phyloP scores from a whole-genome alignment of 1,140 invertebrate genomes.

The Panulirus ornatus region DNA sequence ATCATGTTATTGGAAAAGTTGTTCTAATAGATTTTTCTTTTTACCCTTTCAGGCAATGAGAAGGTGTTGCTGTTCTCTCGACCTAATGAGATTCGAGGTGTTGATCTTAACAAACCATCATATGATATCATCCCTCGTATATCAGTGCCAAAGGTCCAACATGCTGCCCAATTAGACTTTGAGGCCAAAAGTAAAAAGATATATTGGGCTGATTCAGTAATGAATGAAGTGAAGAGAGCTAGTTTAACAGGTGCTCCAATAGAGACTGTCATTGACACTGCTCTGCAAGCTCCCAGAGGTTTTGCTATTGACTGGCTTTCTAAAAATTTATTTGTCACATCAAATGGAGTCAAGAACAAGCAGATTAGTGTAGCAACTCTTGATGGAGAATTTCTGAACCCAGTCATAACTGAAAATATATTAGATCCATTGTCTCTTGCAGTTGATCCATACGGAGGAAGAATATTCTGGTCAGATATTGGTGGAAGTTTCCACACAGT shows the following conservation, averaged over 20 bases:
- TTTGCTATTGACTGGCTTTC: conserved; percentile 89
- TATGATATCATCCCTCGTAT: conserved; percentile 87
- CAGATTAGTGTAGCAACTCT: conserved; percentile 85
- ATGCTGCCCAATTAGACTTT: conserved; percentile 85
- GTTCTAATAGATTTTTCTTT: no score
- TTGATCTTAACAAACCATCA: conserved; percentile 86
- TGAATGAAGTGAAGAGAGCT: conserved; percentile 86
- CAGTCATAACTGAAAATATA: conserved; percentile 78
- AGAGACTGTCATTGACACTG: conserved; percentile 87
- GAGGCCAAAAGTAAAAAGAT: conserved; percentile 83
- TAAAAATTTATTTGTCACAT: conserved; percentile 75
- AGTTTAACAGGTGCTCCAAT: conserved; percentile 84
- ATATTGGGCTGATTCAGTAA: conserved; percentile 86
- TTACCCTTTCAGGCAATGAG: conserved; percentile 72
- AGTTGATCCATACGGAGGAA: conserved; percentile 84
- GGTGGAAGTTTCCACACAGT: conserved; percentile 79
- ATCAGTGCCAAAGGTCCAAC: conserved; percentile 81
- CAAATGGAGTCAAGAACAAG: conserved; percentile 76
- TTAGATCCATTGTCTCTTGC: conserved; percentile 81
- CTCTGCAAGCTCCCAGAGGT: conserved; percentile 81
- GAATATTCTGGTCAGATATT: conserved; percentile 82
- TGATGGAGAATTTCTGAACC: conserved; percentile 85
- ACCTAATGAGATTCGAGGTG: conserved; percentile 88
- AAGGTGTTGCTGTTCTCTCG: conserved; percentile 71
- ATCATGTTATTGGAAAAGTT: no score